These are phyloP conservation scores for Gasterosteus aculeatus DNA, from an alignment of 2,113 vertebrate species.

Conservation along the genomic window DNA sequence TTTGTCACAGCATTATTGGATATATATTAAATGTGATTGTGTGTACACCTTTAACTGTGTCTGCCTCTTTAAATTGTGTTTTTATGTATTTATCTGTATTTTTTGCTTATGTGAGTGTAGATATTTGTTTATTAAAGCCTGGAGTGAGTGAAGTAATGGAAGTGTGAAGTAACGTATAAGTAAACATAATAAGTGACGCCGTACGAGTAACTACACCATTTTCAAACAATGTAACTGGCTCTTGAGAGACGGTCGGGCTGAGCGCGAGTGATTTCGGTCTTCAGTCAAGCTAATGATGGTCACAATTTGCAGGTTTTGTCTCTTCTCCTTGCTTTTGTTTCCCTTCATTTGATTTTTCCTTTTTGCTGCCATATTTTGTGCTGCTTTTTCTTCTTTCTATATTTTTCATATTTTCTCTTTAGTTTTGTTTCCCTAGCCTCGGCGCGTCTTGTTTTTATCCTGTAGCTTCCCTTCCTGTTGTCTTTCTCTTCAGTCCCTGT, in stretches of 20 bases:
- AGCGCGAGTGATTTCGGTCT: constrained; percentile 41
- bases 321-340: constrained; percentile 32
- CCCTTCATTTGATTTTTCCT: constrained; percentile 19
- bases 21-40: constrained; percentile 60
- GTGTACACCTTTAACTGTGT: constrained; percentile 23
- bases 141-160: constrained; percentile 46
- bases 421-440: background rate
- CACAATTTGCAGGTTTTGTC: constrained; percentile 28
- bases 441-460: background rate
- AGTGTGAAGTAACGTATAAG: constrained; percentile 50
- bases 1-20: constrained; percentile 70
- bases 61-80: constrained; percentile 8
- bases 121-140: constrained; percentile 62
- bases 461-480: background rate
- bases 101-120: background rate
- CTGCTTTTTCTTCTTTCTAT: background rate
- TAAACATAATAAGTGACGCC: constrained; percentile 63
- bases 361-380: background rate
- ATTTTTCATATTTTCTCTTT: background rate
- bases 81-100: background rate
- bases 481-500: too few relatives aligned
- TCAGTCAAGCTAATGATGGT: constrained; percentile 37
- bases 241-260: constrained; percentile 34
- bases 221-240: constrained; percentile 45
- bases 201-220: constrained; percentile 42